Conservation (phyloP, 2,113 vertebrate species). For the Lagopus muta region DNA sequence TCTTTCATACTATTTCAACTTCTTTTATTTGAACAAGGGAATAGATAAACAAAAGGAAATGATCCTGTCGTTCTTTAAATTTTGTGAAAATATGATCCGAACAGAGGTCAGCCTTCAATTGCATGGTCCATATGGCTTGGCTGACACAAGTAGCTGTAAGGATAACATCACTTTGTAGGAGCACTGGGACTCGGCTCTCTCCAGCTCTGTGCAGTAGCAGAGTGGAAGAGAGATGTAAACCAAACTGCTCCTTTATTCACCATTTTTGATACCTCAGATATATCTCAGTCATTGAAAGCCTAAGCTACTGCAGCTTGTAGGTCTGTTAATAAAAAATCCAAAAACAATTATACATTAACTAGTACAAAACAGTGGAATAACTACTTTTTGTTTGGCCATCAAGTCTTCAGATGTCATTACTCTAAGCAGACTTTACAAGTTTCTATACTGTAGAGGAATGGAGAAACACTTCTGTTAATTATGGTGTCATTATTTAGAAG, state of each 20-base stretch:
- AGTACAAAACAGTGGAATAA: background rate
- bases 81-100: constrained; percentile 58
- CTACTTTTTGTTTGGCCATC: constrained; percentile 22
- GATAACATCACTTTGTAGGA: constrained; percentile 36
- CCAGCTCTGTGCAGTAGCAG: constrained; percentile 38
- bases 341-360: constrained; percentile 26
- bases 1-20: constrained; percentile 73
- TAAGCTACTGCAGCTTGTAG: background rate
- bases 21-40: constrained; percentile 67
- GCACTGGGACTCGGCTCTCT: constrained; percentile 19
- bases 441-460: background rate
- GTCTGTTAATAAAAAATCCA: constrained; percentile 31
- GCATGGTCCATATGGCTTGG: constrained; percentile 33
- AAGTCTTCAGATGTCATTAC: constrained; percentile 20
- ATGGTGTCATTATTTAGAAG: background rate
- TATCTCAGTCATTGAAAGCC: background rate
- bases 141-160: constrained; percentile 60
- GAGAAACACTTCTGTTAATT: constrained; percentile 14
- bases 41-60: constrained; percentile 65
- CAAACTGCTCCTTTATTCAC: background rate
- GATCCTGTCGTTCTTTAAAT: constrained; percentile 53
- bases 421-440: background rate
- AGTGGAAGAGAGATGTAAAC: constrained; percentile 53
- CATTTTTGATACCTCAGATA: constrained; percentile 19
- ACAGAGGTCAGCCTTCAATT: constrained; percentile 54